These are phyloP conservation scores for Drosophila putrida DNA, from an alignment of 2,888 invertebrate genomes.

Conservation along the genomic window DNA sequence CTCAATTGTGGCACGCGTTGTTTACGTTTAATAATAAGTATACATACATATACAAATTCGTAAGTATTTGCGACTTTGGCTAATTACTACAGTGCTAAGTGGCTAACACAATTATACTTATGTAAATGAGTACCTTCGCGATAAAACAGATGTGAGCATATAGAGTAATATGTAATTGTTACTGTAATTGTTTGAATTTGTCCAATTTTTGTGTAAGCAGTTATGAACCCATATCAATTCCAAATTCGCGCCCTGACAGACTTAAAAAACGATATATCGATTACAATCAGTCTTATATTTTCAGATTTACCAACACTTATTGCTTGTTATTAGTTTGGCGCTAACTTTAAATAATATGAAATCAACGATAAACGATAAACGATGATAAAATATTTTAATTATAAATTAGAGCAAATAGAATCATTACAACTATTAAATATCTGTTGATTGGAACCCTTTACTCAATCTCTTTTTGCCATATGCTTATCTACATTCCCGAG, in stretches of 20 bases:
- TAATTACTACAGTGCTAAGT: conserved; percentile 44
- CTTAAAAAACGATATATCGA: conserved; percentile 2
- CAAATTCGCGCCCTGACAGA: conserved; percentile 15
- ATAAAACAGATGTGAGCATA: not conserved
- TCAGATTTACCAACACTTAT: conserved; percentile 33
- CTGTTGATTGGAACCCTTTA: no score
- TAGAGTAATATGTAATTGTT: not conserved
- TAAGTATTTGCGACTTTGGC: no score
- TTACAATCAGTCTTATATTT: not conserved
- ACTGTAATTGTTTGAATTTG: not conserved
- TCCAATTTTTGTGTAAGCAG: no score
- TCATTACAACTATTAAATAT: no score
- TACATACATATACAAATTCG: not conserved
- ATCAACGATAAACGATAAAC: no score
- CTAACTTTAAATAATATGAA: no score
- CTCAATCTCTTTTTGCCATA: no score
- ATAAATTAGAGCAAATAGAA: no score
- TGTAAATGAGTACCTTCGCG: not conserved
- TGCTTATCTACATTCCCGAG: no score
- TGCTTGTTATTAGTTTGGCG: conserved; percentile 28
- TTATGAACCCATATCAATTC: not conserved
- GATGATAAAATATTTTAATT: no score
- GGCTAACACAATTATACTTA: conserved; percentile 13
- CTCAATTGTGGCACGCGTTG: conserved; percentile 53
- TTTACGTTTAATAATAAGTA: conserved; percentile 21